A percentile compares a stretch with the other conserved stretches of the same genome.
phyloP scores from a whole-genome alignment of 2,888 invertebrate genomes.

The Torymus auratus region DNA sequence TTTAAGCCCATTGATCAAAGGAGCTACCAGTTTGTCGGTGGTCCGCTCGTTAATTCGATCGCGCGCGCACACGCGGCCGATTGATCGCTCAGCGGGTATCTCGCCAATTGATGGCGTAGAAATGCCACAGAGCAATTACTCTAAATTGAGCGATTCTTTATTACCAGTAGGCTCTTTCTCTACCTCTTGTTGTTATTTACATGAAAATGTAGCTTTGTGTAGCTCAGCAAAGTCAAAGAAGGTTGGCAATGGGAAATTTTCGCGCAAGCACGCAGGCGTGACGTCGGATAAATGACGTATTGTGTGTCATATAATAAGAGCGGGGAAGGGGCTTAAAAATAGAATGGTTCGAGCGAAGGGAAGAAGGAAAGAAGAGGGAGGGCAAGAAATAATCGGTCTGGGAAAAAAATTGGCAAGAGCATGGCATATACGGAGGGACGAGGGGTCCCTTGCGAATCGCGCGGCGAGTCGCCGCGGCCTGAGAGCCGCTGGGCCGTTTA shows the following conservation, averaged over 20 bases:
- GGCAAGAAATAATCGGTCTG: background rate
- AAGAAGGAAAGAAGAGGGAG: background rate
- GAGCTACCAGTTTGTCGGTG: constrained; percentile 18
- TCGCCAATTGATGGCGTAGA: background rate
- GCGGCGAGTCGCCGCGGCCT: background rate
- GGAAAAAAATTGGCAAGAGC: background rate
- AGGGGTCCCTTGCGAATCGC: background rate
- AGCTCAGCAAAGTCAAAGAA: too few species aligned
- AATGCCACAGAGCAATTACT: too few species aligned
- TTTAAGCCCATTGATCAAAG: constrained; percentile 46
- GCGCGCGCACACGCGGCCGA: background rate
- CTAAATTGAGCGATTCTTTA: too few species aligned
- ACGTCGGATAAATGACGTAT: too few species aligned
- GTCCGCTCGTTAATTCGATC: constrained; percentile 11
- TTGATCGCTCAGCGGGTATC: background rate
- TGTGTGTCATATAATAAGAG: too few species aligned
- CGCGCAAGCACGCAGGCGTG: too few species aligned
- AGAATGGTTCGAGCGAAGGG: background rate
- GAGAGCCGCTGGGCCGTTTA: constrained; percentile 66
- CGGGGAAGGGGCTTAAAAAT: too few species aligned
- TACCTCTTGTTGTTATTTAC: too few species aligned
- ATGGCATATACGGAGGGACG: too few species aligned
- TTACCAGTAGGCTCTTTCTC: too few species aligned
- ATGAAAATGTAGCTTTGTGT: too few species aligned
- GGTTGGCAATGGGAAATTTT: too few species aligned